Evolutionary conservation across 2,113 vertebrate species (phyloP), one percentile per base, ranked within the genome.

Genomic region (Rhea americana): DNA sequence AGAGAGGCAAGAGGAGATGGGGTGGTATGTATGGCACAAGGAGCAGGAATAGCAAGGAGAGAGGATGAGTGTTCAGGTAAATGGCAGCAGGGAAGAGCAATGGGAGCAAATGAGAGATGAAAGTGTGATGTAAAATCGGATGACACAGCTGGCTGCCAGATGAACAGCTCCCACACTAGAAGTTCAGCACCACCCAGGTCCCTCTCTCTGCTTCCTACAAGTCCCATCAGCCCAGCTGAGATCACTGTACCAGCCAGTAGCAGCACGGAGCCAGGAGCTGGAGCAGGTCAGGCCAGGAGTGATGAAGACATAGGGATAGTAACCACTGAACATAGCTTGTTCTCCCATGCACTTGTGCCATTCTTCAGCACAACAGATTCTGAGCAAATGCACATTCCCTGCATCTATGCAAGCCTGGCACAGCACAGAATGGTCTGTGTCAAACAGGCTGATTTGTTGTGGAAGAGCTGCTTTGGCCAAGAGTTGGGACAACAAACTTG

Each of bases 341-440:
- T 5, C 35, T 6, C 51, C 24, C 30, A 35, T 9, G 22, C 2
- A 0, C 37, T n/a, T 2, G 0, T 5, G 28, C 77, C 25, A 26
- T 45, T 41, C 37, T 45, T 28, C 0, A 1, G 20, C 26, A 7
- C 7, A 56, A 58, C 30, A 18, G 68, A 39, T 25, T 55, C 32
- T 7, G 3, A 19, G 48, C 45, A 22, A 51, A 72, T 5, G 3
- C 47, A 20, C 22, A 13, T 72, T 22, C 67, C 48, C 25, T 37
- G 25, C 1, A 12, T 25, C 48, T 24, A 25, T 4, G 32, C 19
- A 13, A 47, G 43, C 65, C 66, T 24, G 20, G 66, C 66, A 24
- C 66, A 47, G 43, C 66, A 47, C 19, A 13, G 28, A 47, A 45
- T 13, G 9, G 13, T 43, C 65, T 13, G 6, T 7, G 66, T 68